phyloP scores from a whole-genome alignment of 2,888 invertebrate genomes.

The Eledone cirrhosa region DNA sequence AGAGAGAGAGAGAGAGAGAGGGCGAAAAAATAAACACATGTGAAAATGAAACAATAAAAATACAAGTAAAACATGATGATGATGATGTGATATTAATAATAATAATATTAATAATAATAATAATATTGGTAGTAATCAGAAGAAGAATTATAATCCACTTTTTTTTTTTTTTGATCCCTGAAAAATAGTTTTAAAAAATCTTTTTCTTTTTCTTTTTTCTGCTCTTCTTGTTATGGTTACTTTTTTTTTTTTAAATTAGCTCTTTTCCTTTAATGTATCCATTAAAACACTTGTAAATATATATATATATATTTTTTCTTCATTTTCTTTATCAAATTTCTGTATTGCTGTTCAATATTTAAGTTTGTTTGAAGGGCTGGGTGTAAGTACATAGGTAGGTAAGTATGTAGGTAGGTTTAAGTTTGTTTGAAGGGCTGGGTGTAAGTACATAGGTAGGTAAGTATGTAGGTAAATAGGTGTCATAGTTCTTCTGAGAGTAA shows the following conservation, averaged over 20 bases:
- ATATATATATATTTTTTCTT: not conserved
- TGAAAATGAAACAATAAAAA: not conserved
- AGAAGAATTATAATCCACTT: not conserved
- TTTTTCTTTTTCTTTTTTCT: constrained; percentile 1
- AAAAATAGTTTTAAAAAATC: constrained; percentile 11
- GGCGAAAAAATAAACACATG: not conserved
- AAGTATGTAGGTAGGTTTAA: not conserved
- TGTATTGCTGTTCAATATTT: not conserved
- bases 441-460: no score
- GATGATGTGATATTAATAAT: no score
- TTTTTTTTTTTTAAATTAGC: not conserved
- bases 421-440: not conserved
- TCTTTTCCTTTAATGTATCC: not conserved
- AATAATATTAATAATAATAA: no score
- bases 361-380: not conserved
- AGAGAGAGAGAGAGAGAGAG: constrained; percentile 7
- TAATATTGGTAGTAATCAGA: no score
- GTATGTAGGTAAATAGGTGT: no score
- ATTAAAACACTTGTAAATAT: not conserved
- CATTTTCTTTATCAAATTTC: not conserved
- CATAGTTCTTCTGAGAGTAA: no score
- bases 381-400: not conserved
- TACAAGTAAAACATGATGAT: not conserved
- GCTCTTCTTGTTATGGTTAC: not conserved
- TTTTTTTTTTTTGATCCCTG: constrained; percentile 12